Base-by-base conservation (phyloP, 2,113 vertebrate species). In the Anseranas semipalmata region DNA sequence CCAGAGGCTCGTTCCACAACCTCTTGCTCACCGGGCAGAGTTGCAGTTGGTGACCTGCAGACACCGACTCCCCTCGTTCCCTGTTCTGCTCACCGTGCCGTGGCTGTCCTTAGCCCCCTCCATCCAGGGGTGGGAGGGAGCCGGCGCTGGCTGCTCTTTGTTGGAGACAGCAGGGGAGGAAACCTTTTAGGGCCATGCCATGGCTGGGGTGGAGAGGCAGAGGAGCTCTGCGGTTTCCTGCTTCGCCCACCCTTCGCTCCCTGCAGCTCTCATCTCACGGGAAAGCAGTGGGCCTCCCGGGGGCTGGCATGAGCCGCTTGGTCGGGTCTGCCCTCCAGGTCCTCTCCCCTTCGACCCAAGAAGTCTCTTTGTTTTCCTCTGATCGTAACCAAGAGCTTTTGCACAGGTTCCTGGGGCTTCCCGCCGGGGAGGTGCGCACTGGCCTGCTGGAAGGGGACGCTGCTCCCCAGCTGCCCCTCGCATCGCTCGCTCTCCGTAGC, bases 121-220 rank as follows among this genome's bases (percentile, higher is more conserved):
- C 2, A 1, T 21, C 43, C 32, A 27, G 30, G 53, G 41, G 30
- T 28, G 1, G 7, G 53, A 77, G 56, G 58, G 53, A 46, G 65
- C 33, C 21, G 5, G 18, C 52, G 4, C 27, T 9, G 41, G 35
- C 32, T 37, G 19, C 48, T 59, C 35, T 28, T 18, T 15, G 37
- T 53, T 6, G 9, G 50, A n/a, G 33, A 19, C 27, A 53, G 59
- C 65, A 32, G 15, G 35, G 35, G 12, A 85, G 46, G 30, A 35
- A 67, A 28, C 39, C 43, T 9, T 6, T 20, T 1, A 39, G 28
- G 71, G 46, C 41, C 0, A 3, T 18, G 22, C 3, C 1, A 2
- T 1, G 12, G 45, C 32, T 20, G 73, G 65, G 19, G 1, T 7
- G 56, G 63, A 39, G 45, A 37, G 37, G 25, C 1, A 8, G 65